Evolutionary conservation across 2,888 invertebrate genomes (phyloP), one percentile per base, ranked within the genome.

Genomic region (Polia nebulosa): DNA sequence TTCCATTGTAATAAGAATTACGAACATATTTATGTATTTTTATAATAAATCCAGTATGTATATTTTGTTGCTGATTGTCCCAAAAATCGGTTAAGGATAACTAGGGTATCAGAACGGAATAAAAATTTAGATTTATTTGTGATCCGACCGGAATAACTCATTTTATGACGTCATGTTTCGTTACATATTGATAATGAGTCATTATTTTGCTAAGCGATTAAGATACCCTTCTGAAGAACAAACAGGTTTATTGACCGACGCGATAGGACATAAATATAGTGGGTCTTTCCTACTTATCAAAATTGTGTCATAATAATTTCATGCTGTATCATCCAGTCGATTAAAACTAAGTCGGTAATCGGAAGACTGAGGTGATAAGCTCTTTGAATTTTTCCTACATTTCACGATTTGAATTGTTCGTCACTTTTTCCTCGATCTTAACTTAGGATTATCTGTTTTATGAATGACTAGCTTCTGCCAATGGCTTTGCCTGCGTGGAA

Each of bases 221-320:
- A 34, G 41, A 65, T 52, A 34, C 5, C 17, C 1, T 17, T 15
- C 44, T 44, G 15, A 15, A n/a, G 8, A 45, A 5, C 36, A 27
- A 11, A 15, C 15, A 13, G 34, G 65, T 55, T 65, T 65, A 55
- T 55, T 55, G 66, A 11, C 65, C 27, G 65, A 34, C 13, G 44
- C 2, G 15, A 36, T 65, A 47, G 4, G 29, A 29, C 1, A n/a
- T 9, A 9, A n/a, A 25, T 25, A 22, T 36, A 15, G 51, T 13
- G 13, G 4, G 36, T 36, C 45, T 29, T 47, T 29, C 1, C 1
- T 1, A 17, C 17, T 32, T 20, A 56, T 36, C 29, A 29, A 17
- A 39, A 2, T 41, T 20, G 6, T n/a, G 3, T 29, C 20, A 22
- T 29, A 20, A 11, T 27, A 27, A 25, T 6, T 29, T 20, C 9